Percentiles rank a stretch among this genome's conserved stretches.
phyloP scores from a whole-genome alignment of 1,140 invertebrate genomes.

The Tribolium madens region DNA sequence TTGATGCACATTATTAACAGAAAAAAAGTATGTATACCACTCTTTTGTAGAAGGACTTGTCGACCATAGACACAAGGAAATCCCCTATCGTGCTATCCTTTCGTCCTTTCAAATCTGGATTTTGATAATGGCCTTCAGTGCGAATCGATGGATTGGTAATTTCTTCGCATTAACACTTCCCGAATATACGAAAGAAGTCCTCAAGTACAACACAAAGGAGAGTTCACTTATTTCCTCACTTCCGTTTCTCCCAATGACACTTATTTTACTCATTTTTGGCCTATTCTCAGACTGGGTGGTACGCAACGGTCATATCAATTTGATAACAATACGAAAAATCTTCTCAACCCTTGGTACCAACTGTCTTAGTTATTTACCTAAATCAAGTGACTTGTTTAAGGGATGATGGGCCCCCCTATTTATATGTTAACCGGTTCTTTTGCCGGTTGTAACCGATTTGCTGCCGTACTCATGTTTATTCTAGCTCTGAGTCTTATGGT shows the following conservation, averaged over 20 bases:
- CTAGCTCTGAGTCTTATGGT: not conserved
- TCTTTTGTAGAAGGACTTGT: not conserved
- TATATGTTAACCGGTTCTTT: not conserved
- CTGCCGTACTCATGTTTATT: not conserved
- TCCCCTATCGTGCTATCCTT: not conserved
- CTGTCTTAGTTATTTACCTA: not conserved
- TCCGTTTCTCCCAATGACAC: not conserved
- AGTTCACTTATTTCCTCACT: not conserved
- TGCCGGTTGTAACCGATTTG: not conserved
- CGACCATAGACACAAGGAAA: not conserved
- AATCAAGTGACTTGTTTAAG: not conserved
- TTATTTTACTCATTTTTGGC: not conserved
- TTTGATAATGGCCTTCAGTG: not conserved
- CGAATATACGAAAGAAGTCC: not conserved
- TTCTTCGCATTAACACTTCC: not conserved
- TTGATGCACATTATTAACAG: too few species aligned
- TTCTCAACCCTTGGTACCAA: not conserved
- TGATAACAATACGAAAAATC: not conserved
- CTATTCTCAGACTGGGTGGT: not conserved
- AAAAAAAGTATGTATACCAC: too few species aligned
- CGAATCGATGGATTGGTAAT: not conserved
- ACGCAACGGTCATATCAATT: not conserved
- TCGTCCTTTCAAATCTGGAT: not conserved
- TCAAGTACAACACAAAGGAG: not conserved
- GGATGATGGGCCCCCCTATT: not conserved